Percentiles rank a stretch among this genome's conserved stretches.
phyloP scores from a whole-genome alignment of 2,797 vertebrate species.

The Pseudomugil gertrudae region DNA sequence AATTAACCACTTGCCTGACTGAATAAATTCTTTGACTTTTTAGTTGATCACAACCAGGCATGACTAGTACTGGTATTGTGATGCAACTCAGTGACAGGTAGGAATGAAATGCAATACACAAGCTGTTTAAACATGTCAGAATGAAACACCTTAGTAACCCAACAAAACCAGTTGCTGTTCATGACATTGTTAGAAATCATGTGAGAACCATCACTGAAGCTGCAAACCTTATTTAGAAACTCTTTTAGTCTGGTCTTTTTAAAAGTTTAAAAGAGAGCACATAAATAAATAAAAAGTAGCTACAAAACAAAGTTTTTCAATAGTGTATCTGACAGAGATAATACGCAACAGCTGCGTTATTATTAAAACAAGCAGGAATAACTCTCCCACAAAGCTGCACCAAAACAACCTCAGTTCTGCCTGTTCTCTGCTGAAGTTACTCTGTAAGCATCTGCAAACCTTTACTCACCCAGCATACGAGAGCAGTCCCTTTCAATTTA shows the following conservation, averaged over 20 bases:
- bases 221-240: background rate
- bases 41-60: background rate
- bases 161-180: background rate
- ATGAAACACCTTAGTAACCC: background rate
- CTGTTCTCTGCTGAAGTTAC: too few species aligned
- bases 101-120: background rate
- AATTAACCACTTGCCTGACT: background rate
- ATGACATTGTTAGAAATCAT: background rate
- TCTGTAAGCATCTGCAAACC: too few species aligned
- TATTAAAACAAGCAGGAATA: background rate
- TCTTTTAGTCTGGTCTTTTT: too few species aligned
- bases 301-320: background rate
- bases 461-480: too few species aligned
- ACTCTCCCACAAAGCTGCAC: background rate
- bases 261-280: too few species aligned
- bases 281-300: too few species aligned
- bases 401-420: background rate
- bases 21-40: background rate
- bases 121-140: background rate
- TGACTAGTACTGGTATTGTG: background rate
- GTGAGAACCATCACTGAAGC: background rate
- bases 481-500: too few species aligned
- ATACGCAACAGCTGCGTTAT: background rate
- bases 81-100: background rate
- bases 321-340: background rate